Evolutionary conservation across 2,113 vertebrate species (phyloP).

Genomic region (Centropus bengalensis): DNA sequence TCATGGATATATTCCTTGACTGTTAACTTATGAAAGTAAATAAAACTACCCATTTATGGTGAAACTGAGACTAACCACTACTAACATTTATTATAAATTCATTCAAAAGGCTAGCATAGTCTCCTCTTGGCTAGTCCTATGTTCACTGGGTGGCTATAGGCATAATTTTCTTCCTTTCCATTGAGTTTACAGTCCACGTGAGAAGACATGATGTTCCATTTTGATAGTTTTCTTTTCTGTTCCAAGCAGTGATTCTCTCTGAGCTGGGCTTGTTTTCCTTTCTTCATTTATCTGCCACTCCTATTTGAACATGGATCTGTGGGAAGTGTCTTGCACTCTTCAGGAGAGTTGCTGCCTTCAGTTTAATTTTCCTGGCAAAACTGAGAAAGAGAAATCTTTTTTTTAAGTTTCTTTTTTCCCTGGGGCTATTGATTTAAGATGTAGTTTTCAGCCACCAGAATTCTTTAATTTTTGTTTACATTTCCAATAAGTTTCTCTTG

Average conservation of each 20-base stretch:
- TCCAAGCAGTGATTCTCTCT: background rate
- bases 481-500: background rate
- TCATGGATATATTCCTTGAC: background rate
- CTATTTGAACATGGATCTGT: background rate
- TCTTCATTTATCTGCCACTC: background rate
- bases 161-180: background rate
- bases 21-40: background rate
- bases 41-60: background rate
- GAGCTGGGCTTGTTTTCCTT: background rate
- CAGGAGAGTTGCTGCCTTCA: background rate
- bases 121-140: background rate
- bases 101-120: background rate
- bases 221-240: background rate
- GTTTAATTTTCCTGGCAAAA: background rate
- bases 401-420: background rate
- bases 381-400: background rate
- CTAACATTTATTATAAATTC: background rate
- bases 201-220: background rate
- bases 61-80: background rate
- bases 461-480: background rate
- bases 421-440: background rate
- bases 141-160: background rate
- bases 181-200: background rate
- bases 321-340: background rate
- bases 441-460: background rate